Percentiles rank a stretch among this genome's conserved stretches.
phyloP scores from a whole-genome alignment of 2,113 vertebrate genomes.

The Syngnathus scovelli region DNA sequence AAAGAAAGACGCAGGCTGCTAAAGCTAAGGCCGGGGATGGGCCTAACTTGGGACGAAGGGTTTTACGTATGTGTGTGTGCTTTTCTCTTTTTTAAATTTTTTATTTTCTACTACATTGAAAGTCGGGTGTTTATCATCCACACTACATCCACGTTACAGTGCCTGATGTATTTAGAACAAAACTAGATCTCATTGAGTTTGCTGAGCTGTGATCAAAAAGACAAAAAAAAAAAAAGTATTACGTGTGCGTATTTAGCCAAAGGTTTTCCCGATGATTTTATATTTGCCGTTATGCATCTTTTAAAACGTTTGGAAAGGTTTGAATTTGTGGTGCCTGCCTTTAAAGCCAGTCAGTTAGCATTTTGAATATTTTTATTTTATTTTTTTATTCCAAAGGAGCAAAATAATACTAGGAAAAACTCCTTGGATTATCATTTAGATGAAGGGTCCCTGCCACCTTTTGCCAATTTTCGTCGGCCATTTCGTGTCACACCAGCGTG shows the following conservation, averaged over 20 bases:
- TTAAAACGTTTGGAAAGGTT: slow-evolving; percentile 53
- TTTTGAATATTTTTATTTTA: slow-evolving; percentile 22
- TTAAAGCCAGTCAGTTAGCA: slow-evolving; percentile 43
- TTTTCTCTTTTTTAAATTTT: slow-evolving; percentile 14
- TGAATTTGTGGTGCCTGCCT: slow-evolving; percentile 60
- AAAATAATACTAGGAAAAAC: slow-evolving; percentile 65
- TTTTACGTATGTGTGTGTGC: slow-evolving; percentile 32
- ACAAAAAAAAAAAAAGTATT: slow-evolving; percentile 64
- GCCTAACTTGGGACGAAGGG: slow-evolving; percentile 47
- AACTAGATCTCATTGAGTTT: slow-evolving; percentile 59
- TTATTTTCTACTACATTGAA: slow-evolving; percentile 51
- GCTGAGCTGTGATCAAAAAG: slow-evolving; percentile 70
- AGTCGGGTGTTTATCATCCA: slow-evolving; percentile 61
- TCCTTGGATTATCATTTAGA: slow-evolving; percentile 15
- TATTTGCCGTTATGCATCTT: slow-evolving; percentile 63
- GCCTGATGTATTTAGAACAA: slow-evolving; percentile 71
- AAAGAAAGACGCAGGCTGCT: slow-evolving; percentile 31
- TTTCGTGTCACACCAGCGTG: slow-evolving; percentile 18
- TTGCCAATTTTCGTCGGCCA: slow-evolving; percentile 21
- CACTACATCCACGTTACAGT: slow-evolving; percentile 69
- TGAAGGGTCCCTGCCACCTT: slow-evolving; percentile 26
- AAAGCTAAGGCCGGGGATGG: slow-evolving; percentile 36
- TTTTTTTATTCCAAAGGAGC: slow-evolving; percentile 28
- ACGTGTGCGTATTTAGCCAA: slow-evolving; percentile 75
- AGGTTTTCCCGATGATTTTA: slow-evolving; percentile 64